Percentiles rank a stretch among this genome's conserved stretches.
Evolutionary conservation across 1,140 invertebrate genomes (phyloP).

Genomic region (Cyphomyrmex costatus): DNA sequence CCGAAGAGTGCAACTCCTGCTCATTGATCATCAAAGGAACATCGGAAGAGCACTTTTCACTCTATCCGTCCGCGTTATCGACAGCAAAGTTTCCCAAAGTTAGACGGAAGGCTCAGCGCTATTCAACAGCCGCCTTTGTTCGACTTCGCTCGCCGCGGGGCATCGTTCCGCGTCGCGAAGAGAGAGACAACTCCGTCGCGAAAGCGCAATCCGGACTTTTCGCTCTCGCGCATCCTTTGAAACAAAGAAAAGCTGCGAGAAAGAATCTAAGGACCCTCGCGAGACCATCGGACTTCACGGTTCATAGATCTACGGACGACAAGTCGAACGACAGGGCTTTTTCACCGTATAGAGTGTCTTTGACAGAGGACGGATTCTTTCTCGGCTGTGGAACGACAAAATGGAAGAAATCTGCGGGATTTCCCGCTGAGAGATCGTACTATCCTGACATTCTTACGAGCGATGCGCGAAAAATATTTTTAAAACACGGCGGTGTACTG

Average conservation of each 20-base stretch:
- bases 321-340: not conserved
- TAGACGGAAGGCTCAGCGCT: not conserved
- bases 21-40: conserved; percentile 48
- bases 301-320: conserved; percentile 22
- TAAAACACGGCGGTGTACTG: not conserved
- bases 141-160: conserved; percentile 10
- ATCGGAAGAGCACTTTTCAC: conserved; percentile 30
- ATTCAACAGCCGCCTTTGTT: conserved; percentile 34
- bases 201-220: conserved; percentile 10
- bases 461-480: not conserved
- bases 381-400: not conserved
- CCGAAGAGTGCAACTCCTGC: not conserved
- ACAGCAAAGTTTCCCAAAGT: conserved; percentile 44
- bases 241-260: not conserved
- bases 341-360: not conserved
- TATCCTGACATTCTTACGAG: not conserved
- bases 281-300: not conserved
- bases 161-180: conserved; percentile 11
- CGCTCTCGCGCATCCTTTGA: not conserved
- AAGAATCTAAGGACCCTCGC: not conserved
- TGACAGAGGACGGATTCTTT: not conserved
- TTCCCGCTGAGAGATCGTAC: not conserved
- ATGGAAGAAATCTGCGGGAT: not conserved
- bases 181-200: not conserved
- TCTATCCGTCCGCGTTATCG: conserved; percentile 43